phyloP scores from a whole-genome alignment of 2,113 vertebrate genomes.

The Diadophis punctatus region DNA sequence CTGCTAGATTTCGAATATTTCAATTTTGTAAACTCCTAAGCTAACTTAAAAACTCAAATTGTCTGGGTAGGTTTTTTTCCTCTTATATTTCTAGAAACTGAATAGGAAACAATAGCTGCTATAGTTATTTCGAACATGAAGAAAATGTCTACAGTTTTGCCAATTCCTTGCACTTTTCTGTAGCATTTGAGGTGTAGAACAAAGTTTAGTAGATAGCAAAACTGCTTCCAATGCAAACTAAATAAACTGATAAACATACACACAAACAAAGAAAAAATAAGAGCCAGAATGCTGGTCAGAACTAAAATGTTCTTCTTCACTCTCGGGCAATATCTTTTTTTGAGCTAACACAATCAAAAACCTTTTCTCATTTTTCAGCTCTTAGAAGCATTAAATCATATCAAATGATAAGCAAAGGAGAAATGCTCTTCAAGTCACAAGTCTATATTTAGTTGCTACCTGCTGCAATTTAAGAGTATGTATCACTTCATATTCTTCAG shows the following conservation, averaged over 20 bases:
- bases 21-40: background rate
- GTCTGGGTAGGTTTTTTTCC: too few species aligned
- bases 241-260: background rate
- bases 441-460: background rate
- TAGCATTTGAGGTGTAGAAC: background rate
- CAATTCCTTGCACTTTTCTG: background rate
- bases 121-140: background rate
- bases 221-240: background rate
- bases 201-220: background rate
- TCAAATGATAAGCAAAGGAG: background rate
- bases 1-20: background rate
- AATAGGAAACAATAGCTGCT: background rate
- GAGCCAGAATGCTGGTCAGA: background rate
- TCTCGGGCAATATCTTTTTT: background rate
- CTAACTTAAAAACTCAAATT: background rate
- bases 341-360: background rate
- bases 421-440: background rate
- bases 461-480: background rate
- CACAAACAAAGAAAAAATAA: background rate
- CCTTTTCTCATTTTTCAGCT: background rate
- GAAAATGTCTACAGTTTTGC: background rate
- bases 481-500: background rate
- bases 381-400: background rate
- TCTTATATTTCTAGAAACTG: background rate
- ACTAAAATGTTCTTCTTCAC: background rate